Conservation (phyloP, 35 echinoderm and acorn worm genomes). For the Apostichopus parvimensis region DNA sequence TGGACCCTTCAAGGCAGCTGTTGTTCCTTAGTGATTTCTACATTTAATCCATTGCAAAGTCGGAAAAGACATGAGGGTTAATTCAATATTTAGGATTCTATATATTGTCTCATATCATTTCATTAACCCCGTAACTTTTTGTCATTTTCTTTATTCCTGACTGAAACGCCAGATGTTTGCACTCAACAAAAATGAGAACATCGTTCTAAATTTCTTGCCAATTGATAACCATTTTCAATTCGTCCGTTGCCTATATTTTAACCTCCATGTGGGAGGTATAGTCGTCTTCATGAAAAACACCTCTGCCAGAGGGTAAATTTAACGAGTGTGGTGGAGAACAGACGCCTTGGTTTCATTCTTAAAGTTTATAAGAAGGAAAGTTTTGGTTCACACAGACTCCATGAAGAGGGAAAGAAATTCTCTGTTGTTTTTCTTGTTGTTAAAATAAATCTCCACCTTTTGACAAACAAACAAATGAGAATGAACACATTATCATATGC, state of each 20-base stretch:
- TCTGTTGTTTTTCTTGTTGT: too few species aligned
- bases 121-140: not conserved
- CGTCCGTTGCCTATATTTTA: not conserved
- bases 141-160: not conserved
- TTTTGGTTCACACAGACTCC: too few species aligned
- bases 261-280: not conserved
- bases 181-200: not conserved
- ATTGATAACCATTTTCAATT: not conserved
- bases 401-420: too few species aligned
- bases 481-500: too few species aligned
- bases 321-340: not conserved
- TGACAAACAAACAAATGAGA: too few species aligned
- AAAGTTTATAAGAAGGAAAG: too few species aligned
- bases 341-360: not conserved
- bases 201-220: not conserved
- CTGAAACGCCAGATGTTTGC: not conserved
- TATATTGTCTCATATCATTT: not conserved
- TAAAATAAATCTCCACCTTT: too few species aligned
- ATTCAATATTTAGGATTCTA: too few species aligned
- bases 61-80: too few species aligned
- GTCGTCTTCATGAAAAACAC: not conserved
- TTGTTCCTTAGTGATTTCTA: too few species aligned
- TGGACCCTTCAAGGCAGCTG: too few species aligned
- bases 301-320: not conserved
- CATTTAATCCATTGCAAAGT: too few species aligned